Evolutionary conservation across 2,797 vertebrate species (phyloP).

Genomic region (Cheirogaleus major): DNA sequence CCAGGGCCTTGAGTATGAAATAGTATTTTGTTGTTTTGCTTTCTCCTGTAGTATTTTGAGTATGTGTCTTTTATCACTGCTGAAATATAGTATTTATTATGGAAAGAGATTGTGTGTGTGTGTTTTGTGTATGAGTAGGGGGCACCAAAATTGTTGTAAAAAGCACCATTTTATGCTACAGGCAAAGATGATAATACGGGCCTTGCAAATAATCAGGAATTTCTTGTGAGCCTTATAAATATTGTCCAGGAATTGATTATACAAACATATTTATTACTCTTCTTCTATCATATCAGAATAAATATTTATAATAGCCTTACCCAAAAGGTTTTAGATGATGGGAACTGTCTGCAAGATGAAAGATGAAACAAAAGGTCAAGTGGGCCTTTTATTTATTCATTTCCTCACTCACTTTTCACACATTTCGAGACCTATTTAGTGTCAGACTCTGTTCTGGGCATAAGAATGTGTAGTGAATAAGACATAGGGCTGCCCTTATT

Average conservation of each 20-base stretch:
- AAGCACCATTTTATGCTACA: conserved; percentile 13
- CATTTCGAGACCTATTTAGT: not conserved
- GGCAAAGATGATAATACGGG: not conserved
- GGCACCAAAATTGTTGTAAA: not conserved
- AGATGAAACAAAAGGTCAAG: not conserved
- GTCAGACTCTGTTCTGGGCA: not conserved
- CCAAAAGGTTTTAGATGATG: not conserved
- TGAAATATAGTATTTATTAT: not conserved
- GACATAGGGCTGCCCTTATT: not conserved
- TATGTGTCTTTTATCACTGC: conserved; percentile 16
- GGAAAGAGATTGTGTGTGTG: not conserved
- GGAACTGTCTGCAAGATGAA: not conserved
- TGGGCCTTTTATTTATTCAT: not conserved
- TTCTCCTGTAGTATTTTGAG: conserved; percentile 41
- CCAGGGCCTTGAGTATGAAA: conserved; percentile 18
- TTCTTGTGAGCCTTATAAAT: conserved; percentile 19
- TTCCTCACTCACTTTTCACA: not conserved
- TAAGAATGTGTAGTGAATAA: not conserved
- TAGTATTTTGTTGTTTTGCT: conserved; percentile 22
- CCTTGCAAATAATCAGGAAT: not conserved
- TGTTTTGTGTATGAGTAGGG: not conserved
- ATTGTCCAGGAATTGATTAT: not conserved
- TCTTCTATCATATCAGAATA: not conserved
- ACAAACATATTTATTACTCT: not conserved
- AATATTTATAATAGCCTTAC: not conserved